Conservation (phyloP, 2,797 vertebrate genomes). For the Cynopterus sphinx region DNA sequence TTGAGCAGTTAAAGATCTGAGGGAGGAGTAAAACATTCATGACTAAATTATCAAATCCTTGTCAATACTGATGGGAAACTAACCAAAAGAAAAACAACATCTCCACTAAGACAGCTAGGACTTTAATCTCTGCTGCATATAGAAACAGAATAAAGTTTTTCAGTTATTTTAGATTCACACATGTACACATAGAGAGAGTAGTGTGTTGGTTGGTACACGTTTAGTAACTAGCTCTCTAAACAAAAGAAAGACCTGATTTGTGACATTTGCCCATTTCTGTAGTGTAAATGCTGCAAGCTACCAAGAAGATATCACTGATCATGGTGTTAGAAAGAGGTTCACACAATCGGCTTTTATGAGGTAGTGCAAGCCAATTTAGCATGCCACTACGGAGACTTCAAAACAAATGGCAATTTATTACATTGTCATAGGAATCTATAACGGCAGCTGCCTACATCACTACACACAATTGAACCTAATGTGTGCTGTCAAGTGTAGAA, state of each 20-base stretch:
- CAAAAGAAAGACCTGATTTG: not conserved
- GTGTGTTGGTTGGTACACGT: not conserved
- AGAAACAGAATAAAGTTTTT: not conserved
- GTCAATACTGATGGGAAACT: not conserved
- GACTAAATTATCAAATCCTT: not conserved
- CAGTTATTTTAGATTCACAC: not conserved
- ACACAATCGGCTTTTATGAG: not conserved
- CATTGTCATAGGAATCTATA: not conserved
- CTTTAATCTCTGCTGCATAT: not conserved
- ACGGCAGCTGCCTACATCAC: not conserved
- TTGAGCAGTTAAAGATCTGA: not conserved
- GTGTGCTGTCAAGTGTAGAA: not conserved
- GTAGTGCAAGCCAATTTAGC: not conserved
- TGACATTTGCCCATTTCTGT: not conserved
- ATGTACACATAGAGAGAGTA: not conserved
- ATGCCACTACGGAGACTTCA: not conserved
- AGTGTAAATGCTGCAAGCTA: not conserved
- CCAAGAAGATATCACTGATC: not conserved
- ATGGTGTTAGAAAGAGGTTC: not conserved
- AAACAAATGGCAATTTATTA: not conserved
- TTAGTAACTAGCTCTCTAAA: not conserved
- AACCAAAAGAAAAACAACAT: not conserved
- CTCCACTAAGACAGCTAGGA: not conserved
- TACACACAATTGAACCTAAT: conserved; percentile 8
- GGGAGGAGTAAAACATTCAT: not conserved